A percentile compares a stretch with the other conserved stretches of the same genome.
Conservation (phyloP, 2,888 invertebrate genomes). For the Phyllotreta striolata region DNA sequence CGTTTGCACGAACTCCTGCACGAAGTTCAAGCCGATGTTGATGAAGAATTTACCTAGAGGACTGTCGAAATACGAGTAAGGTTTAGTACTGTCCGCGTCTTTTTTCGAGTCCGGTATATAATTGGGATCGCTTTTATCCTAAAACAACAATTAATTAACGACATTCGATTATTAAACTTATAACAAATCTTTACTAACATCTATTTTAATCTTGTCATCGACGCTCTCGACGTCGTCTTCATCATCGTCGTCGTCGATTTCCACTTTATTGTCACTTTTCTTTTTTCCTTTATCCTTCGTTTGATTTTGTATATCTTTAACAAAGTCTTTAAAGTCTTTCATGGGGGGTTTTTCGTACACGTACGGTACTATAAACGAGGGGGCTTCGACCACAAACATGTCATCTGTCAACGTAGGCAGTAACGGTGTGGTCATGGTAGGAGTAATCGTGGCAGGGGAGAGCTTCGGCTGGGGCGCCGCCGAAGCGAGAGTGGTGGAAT, state of each 20-base stretch:
- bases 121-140: conserved; percentile 37
- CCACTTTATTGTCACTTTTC: conserved; percentile 53
- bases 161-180: too few species aligned
- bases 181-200: conserved; percentile 42
- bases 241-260: conserved; percentile 60
- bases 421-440: conserved; percentile 64
- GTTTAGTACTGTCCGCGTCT: conserved; percentile 60
- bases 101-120: conserved; percentile 38
- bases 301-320: conserved; percentile 65
- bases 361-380: conserved; percentile 92
- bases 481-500: conserved; percentile 47
- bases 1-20: conserved; percentile 93
- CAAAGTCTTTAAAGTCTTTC: conserved; percentile 78
- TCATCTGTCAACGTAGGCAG: conserved; percentile 88
- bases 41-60: conserved; percentile 90
- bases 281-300: conserved; percentile 55
- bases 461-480: conserved; percentile 52
- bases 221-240: conserved; percentile 55
- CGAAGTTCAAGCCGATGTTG: conserved; percentile 89
- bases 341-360: conserved; percentile 90
- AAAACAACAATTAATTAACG: background rate
- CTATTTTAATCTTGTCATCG: conserved; percentile 44
- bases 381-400: conserved; percentile 92
- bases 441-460: conserved; percentile 53
- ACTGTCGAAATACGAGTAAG: conserved; percentile 79